Evolutionary conservation across 2,113 vertebrate genomes (phyloP).

Genomic region (Oncorhynchus tshawytscha): DNA sequence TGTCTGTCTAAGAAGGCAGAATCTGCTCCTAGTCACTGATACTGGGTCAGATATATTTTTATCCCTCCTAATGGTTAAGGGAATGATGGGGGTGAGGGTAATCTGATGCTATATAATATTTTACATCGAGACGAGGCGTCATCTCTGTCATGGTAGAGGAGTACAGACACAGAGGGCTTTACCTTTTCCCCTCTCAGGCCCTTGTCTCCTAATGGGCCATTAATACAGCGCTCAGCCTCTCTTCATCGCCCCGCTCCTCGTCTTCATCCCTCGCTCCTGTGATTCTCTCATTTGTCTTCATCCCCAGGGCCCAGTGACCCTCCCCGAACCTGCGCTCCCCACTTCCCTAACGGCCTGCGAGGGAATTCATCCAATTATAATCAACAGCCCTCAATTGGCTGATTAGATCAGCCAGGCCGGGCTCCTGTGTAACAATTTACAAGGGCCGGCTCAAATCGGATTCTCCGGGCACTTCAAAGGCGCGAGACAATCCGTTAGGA

Average conservation of each 20-base stretch:
- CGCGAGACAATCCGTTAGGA: conserved; percentile 77
- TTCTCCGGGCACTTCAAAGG: conserved; percentile 75
- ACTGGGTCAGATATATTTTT: neutral
- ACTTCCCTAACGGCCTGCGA: conserved; percentile 72
- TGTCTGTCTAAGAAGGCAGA: neutral
- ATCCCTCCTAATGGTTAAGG: neutral
- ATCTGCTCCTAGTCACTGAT: neutral
- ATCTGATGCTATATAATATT: neutral
- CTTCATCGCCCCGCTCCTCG: conserved; percentile 62
- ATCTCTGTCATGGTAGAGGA: conserved; percentile 16
- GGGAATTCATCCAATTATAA: conserved; percentile 83
- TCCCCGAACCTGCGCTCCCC: conserved; percentile 58
- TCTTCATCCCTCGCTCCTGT: conserved; percentile 65
- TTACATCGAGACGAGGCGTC: neutral
- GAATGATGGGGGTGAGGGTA: neutral
- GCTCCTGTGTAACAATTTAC: conserved; percentile 76
- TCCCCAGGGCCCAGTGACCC: conserved; percentile 69
- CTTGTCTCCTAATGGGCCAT: conserved; percentile 71
- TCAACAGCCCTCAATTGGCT: conserved; percentile 71
- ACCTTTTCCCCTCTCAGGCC: conserved; percentile 66
- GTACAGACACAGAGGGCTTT: conserved; percentile 43
- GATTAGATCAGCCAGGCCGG: conserved; percentile 72
- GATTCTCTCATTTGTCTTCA: conserved; percentile 82
- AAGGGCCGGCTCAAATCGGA: conserved; percentile 72
- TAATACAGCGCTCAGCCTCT: conserved; percentile 65